Conservation (phyloP, 2,113 vertebrate genomes). For the Notothenia rossii region DNA sequence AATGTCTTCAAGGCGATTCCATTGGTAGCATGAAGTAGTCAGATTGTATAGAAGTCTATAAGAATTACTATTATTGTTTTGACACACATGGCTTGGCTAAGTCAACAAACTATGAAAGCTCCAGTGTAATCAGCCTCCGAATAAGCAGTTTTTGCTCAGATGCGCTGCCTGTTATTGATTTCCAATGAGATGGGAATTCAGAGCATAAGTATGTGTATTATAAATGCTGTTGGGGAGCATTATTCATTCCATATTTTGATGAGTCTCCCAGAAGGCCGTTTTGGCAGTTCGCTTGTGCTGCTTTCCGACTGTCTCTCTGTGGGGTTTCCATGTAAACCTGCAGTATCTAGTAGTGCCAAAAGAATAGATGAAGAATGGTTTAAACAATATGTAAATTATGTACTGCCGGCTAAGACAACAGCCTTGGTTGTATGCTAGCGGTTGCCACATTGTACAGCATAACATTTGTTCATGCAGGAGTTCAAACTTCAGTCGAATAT, state of each 20-base stretch:
- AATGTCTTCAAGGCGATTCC: no score
- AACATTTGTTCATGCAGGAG: conserved; percentile 25
- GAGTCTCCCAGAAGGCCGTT: conserved; percentile 18
- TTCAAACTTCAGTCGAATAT: conserved; percentile 17
- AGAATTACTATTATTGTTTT: no score
- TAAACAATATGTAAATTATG: conserved; percentile 12
- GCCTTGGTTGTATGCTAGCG: neutral
- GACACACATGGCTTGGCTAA: conserved; percentile 17
- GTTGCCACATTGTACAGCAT: neutral
- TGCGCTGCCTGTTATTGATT: conserved; percentile 51
- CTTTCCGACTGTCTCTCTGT: conserved; percentile 28
- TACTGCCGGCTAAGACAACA: neutral
- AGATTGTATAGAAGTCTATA: no score
- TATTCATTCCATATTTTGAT: conserved; percentile 47
- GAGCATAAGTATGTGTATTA: conserved; percentile 22
- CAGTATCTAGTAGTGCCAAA: conserved; percentile 1
- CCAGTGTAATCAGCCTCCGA: conserved; percentile 23
- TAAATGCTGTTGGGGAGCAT: conserved; percentile 16
- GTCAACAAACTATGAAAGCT: conserved; percentile 48
- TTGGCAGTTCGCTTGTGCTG: conserved; percentile 31
- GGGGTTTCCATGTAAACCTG: conserved; percentile 23
- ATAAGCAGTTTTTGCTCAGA: conserved; percentile 42
- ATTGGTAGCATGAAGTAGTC: no score
- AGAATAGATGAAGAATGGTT: conserved; percentile 30
- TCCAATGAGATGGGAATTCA: conserved; percentile 49